phyloP scores from a whole-genome alignment of 2,888 invertebrate species.

The Nasonovia ribisnigri region DNA sequence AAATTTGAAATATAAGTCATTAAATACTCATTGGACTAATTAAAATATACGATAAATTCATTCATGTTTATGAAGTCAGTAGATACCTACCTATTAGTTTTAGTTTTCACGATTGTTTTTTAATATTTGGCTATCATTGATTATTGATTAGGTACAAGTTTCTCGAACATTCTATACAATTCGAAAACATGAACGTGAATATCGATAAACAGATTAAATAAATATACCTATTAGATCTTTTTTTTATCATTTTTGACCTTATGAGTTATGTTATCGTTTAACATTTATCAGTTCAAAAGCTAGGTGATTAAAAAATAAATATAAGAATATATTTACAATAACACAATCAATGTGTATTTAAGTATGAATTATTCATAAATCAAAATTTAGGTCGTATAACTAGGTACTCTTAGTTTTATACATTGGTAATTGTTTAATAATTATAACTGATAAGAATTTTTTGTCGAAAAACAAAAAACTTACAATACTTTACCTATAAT shows the following conservation, averaged over 20 bases:
- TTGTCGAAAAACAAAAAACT: neutral
- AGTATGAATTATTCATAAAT: neutral
- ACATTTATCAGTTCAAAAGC: neutral
- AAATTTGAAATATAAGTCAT: neutral
- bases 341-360: neutral
- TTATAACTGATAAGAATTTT: neutral
- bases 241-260: neutral
- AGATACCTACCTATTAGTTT: neutral
- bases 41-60: neutral
- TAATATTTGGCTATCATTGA: neutral
- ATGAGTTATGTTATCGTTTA: neutral
- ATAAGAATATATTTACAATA: neutral
- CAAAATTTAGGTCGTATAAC: neutral
- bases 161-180: slow-evolving; percentile 25
- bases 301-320: neutral
- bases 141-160: neutral
- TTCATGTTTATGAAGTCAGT: neutral
- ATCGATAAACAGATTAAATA: neutral
- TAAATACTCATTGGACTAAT: neutral
- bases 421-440: neutral
- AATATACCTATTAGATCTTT: neutral
- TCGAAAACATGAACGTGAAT: neutral
- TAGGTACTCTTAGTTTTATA: neutral
- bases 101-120: neutral
- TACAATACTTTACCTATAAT: neutral